These are phyloP conservation scores for Drosophila watanabei DNA, from an alignment of 1,140 invertebrate genomes.

Conservation along the genomic window DNA sequence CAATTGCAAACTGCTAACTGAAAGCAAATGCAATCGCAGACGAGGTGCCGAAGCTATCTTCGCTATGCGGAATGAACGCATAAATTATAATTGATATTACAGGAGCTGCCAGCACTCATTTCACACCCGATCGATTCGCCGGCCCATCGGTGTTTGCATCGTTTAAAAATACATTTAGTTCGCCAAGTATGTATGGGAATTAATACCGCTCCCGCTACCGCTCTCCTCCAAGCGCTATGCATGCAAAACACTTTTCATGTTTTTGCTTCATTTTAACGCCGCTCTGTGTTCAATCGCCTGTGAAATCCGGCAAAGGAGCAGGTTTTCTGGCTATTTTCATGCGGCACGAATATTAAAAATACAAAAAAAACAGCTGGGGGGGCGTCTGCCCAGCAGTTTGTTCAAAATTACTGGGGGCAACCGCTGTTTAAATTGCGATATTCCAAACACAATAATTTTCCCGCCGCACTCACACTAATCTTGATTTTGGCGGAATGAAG, in stretches of 20 bases:
- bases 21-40: background rate
- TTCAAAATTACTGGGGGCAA: slow-evolving; percentile 26
- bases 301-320: slow-evolving; percentile 49
- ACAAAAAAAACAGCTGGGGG: slow-evolving; percentile 25
- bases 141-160: slow-evolving; percentile 38
- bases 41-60: background rate
- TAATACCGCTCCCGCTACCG: slow-evolving; percentile 32
- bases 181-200: too few species aligned
- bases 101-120: slow-evolving; percentile 63
- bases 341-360: slow-evolving; percentile 51
- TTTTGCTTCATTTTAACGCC: slow-evolving; percentile 45
- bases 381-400: slow-evolving; percentile 14
- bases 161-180: slow-evolving; percentile 78
- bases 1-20: slow-evolving; percentile 35
- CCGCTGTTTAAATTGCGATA: slow-evolving; percentile 30
- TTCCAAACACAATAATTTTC: slow-evolving; percentile 37
- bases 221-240: slow-evolving; percentile 18
- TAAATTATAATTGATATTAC: slow-evolving; percentile 56
- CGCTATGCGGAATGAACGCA: slow-evolving; percentile 53
- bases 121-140: slow-evolving; percentile 57
- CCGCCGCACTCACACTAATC: slow-evolving; percentile 13
- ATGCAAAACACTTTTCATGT: slow-evolving; percentile 65
- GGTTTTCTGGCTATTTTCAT: slow-evolving; percentile 53
- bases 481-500: slow-evolving; percentile 12
- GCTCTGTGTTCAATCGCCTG: slow-evolving; percentile 61